Evolutionary conservation across 2,888 invertebrate species (phyloP).

Genomic region (Itoplectis maculator): DNA sequence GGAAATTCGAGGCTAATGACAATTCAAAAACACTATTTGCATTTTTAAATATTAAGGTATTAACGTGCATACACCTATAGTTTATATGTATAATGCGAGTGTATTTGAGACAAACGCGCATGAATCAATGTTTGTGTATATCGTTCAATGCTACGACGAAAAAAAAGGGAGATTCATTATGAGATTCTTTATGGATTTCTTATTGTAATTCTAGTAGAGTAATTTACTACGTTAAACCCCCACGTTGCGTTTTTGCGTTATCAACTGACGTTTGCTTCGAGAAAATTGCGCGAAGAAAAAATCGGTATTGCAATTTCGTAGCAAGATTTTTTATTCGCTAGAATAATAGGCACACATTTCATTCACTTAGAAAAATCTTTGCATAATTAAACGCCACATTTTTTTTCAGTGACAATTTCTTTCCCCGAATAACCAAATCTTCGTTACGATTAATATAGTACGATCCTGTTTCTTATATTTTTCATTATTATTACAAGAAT

Average conservation of each 20-base stretch:
- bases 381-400: no score
- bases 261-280: background rate
- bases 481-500: slow-evolving; percentile 23
- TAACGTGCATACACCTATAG: slow-evolving; percentile 39
- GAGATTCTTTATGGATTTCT: background rate
- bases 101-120: slow-evolving; percentile 57
- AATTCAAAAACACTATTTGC: slow-evolving; percentile 54
- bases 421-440: background rate
- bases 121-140: slow-evolving; percentile 54
- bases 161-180: slow-evolving; percentile 44
- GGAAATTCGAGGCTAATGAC: slow-evolving; percentile 38
- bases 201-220: slow-evolving; percentile 28
- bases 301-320: background rate
- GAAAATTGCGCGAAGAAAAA: no score
- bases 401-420: no score
- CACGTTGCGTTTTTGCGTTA: background rate
- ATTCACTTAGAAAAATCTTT: no score
- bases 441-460: slow-evolving; percentile 35
- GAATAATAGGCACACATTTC: no score
- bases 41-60: slow-evolving; percentile 48
- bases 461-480: slow-evolving; percentile 26
- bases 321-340: no score
- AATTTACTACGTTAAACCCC: slow-evolving; percentile 32
- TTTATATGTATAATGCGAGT: slow-evolving; percentile 45
- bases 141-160: slow-evolving; percentile 36